A percentile compares a stretch with the other conserved stretches of the same genome.
Conservation (phyloP, 92 coral and sea anemone species). For the Phymanthus crucifer region DNA sequence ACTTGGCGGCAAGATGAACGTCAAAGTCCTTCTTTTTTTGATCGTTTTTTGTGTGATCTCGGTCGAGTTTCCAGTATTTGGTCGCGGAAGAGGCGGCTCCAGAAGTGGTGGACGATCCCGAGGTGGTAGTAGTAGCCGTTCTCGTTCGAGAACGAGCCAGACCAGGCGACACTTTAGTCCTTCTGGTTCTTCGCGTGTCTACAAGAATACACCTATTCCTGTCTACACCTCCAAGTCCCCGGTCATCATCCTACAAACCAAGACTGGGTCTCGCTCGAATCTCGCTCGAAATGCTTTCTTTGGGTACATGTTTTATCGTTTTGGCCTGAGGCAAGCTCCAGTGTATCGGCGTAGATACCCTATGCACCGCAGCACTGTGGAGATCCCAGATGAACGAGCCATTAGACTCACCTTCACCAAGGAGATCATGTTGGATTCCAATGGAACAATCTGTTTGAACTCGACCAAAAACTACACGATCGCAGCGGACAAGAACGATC, state of each 20-base stretch:
- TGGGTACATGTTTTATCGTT: conserved; percentile 38
- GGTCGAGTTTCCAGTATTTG: not conserved
- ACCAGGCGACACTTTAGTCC: not conserved
- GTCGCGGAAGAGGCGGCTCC: not conserved
- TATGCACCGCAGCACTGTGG: conserved; percentile 16
- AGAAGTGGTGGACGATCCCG: conserved; percentile 7
- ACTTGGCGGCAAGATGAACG: not conserved
- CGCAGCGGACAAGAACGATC: not conserved
- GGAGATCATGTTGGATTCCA: conserved; percentile 32
- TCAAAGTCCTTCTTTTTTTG: not conserved
- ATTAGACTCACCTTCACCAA: conserved; percentile 19
- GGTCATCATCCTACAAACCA: conserved; percentile 18
- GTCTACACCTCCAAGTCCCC: conserved; percentile 22
- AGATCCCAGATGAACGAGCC: conserved; percentile 42
- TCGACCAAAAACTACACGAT: not conserved
- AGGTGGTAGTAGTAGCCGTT: not conserved
- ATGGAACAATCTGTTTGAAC: conserved; percentile 18
- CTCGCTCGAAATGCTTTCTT: conserved; percentile 1
- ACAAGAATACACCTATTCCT: conserved; percentile 15
- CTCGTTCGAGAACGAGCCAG: not conserved
- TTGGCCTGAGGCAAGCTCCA: conserved; percentile 6
- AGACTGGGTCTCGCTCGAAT: not conserved
- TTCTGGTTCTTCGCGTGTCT: not conserved
- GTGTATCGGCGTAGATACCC: conserved; percentile 33
- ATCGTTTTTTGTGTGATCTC: not conserved